Base-by-base conservation (phyloP, 2,797 vertebrate genomes). In the Enteromius paludinosus region DNA sequence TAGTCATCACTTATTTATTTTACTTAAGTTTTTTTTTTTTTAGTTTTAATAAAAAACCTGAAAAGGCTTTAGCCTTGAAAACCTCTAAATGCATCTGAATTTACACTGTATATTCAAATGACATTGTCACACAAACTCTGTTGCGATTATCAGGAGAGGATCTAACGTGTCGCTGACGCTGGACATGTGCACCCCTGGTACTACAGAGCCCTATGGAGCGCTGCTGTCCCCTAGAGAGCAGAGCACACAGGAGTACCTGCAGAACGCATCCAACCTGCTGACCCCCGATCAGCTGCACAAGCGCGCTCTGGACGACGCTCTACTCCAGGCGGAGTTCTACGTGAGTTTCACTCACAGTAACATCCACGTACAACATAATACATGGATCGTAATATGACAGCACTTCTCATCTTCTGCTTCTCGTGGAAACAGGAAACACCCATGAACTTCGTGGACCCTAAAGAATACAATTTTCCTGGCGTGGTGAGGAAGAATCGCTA, bases 361-460 rank as follows among this genome's bases (percentile, higher is more conserved):
- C 4, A 10, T 4, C 25, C 5, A 17, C 8, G 38, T 38, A 52
- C 66, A 62, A 23, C 6, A 43, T 47, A 10, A 38, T 61, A 80
- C 81, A 65, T 1, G 8, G 41, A 65, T n/a, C 0, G 3, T 38
- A 49, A 65, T 20, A 12, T 23, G 28, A 75, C 1, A 56, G 72
- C 33, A 64, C 80, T 84, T 89, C 84, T 90, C 88, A 73, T 90
- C 64, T 91, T 85, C 80, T 79, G 66, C 71, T 81, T 78, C 45
- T 86, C 12, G n/a, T 83, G 85, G 90, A 71, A 87, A 83, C 92
- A 99, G 98, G 98, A 98, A 95, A 97, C 97, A 89, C 98, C 97
- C 86, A 99, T 99, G 98, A 99, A 99, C 89, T 99, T 99, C 90
- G 96, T 99, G 90, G 97, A 98, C 92, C 98, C 97, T 1, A 99